Evolutionary conservation across 2,888 invertebrate genomes (phyloP).

Genomic region (Drosophila atripex): DNA sequence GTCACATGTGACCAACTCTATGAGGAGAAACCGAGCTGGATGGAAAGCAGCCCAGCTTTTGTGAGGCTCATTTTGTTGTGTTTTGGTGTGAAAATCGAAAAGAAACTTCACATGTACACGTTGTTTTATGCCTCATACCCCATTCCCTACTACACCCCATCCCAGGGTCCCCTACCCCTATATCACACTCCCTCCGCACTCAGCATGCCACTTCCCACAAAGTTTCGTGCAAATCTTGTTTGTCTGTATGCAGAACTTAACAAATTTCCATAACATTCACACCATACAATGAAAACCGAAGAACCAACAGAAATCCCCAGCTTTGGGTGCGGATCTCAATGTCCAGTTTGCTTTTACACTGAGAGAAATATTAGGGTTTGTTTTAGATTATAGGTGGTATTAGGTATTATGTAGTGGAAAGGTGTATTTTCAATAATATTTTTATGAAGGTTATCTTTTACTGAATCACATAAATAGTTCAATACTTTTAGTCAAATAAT

Average conservation of each 20-base stretch:
- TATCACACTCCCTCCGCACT: slow-evolving; percentile 11
- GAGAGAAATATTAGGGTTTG: background rate
- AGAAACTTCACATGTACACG: slow-evolving; percentile 60
- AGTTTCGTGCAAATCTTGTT: slow-evolving; percentile 75
- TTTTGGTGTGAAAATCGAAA: slow-evolving; percentile 74
- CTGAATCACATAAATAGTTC: no score
- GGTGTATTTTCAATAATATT: no score
- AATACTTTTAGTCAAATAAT: no score
- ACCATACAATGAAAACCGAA: slow-evolving; percentile 70
- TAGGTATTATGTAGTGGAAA: background rate
- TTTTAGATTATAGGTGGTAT: background rate
- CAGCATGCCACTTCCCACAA: slow-evolving; percentile 25
- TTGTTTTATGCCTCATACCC: slow-evolving; percentile 5
- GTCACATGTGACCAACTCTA: slow-evolving; percentile 69
- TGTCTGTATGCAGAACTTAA: slow-evolving; percentile 75
- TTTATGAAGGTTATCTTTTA: no score
- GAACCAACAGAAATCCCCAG: slow-evolving; percentile 48
- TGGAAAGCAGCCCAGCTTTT: slow-evolving; percentile 42
- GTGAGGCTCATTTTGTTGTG: slow-evolving; percentile 57
- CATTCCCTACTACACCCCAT: slow-evolving; percentile 7
- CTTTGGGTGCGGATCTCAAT: slow-evolving; percentile 43
- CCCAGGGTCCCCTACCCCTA: slow-evolving; percentile 2
- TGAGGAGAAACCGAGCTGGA: slow-evolving; percentile 47
- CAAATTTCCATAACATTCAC: slow-evolving; percentile 79
- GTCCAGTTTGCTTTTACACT: slow-evolving; percentile 39